Conservation (phyloP, 2,797 vertebrate genomes). For the Anguilla anguilla region DNA sequence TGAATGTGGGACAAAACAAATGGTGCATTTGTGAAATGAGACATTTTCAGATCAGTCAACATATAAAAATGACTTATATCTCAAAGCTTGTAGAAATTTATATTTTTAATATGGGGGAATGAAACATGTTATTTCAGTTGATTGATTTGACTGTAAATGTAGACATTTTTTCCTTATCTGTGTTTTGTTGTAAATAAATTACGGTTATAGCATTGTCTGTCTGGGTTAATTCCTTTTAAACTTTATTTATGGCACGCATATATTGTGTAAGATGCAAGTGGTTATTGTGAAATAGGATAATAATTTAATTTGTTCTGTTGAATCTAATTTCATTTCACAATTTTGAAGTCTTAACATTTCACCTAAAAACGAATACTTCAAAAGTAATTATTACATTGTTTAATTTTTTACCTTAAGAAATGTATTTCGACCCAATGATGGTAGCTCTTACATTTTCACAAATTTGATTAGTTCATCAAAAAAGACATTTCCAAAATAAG, state of each 20-base stretch:
- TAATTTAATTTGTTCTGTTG: neutral
- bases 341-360: neutral
- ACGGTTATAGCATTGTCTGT: slow-evolving; percentile 1
- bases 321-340: neutral
- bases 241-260: neutral
- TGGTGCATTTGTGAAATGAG: neutral
- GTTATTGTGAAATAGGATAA: neutral
- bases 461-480: no score
- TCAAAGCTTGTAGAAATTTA: slow-evolving; percentile 1
- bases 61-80: neutral
- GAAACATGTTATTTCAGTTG: neutral
- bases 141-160: slow-evolving; percentile 22
- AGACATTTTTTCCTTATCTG: slow-evolving; percentile 1
- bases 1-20: neutral
- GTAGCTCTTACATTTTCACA: no score
- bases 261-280: neutral
- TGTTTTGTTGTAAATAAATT: slow-evolving; percentile 24
- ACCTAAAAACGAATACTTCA: neutral
- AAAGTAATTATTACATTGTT: no score
- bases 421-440: no score
- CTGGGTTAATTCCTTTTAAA: neutral
- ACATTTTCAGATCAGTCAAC: neutral
- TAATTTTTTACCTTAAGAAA: no score
- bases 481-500: no score
- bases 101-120: neutral